phyloP scores from a whole-genome alignment of 2,113 vertebrate genomes.

The Heterotilapia buettikoferi region DNA sequence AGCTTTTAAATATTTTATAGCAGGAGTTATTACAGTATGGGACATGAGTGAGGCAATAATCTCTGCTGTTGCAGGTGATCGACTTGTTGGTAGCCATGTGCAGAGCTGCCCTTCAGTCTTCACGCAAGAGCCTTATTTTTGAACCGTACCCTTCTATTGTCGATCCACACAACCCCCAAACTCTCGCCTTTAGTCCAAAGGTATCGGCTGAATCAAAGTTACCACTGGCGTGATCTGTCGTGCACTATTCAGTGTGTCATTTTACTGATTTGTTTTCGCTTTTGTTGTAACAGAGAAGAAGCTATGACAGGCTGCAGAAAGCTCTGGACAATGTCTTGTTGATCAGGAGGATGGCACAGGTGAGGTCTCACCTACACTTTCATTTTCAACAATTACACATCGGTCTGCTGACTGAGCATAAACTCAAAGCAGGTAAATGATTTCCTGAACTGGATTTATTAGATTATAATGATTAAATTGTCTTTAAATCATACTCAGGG shows the following conservation, averaged over 20 bases:
- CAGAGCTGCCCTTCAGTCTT: slow-evolving; percentile 88
- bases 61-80: slow-evolving; percentile 77
- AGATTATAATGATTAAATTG: background rate
- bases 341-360: slow-evolving; percentile 92
- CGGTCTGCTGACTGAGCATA: background rate
- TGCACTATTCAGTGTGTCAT: background rate
- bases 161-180: slow-evolving; percentile 88
- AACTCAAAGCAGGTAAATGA: background rate
- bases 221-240: background rate
- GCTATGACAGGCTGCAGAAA: slow-evolving; percentile 89
- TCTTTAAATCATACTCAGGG: slow-evolving; percentile 69
- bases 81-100: slow-evolving; percentile 96
- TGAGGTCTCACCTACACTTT: slow-evolving; percentile 25
- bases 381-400: background rate
- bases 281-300: slow-evolving; percentile 80
- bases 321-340: slow-evolving; percentile 91
- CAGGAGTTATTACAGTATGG: background rate
- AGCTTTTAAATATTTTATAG: background rate
- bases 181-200: slow-evolving; percentile 93
- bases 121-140: slow-evolving; percentile 95
- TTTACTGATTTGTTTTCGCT: background rate
- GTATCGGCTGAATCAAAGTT: slow-evolving; percentile 53
- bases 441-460: background rate
- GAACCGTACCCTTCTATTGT: slow-evolving; percentile 95
- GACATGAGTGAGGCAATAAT: background rate